phyloP scores from a whole-genome alignment of 2,888 invertebrate species.

The Perizoma flavofasciatum region DNA sequence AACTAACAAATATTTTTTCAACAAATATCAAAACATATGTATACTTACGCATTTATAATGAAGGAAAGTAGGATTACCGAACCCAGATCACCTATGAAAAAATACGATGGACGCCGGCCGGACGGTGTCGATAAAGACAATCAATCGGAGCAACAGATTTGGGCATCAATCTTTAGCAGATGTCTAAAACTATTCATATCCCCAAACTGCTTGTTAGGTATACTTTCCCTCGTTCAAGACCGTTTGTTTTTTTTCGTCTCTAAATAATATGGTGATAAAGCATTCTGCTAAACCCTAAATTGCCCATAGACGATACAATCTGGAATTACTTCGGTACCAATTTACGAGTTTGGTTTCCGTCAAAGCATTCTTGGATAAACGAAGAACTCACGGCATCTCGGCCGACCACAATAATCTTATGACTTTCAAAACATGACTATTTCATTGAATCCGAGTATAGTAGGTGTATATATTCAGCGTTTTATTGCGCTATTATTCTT shows the following conservation, averaged over 20 bases:
- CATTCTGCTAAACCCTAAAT: conserved; percentile 61
- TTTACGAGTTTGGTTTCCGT: conserved; percentile 68
- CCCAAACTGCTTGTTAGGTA: conserved; percentile 32
- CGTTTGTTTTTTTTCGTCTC: conserved; percentile 45
- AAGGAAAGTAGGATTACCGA: too few species aligned
- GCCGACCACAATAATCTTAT: conserved; percentile 69
- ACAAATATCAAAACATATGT: too few species aligned
- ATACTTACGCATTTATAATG: too few species aligned
- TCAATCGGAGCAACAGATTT: too few species aligned
- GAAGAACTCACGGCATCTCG: conserved; percentile 68
- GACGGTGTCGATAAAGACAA: too few species aligned
- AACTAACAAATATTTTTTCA: too few species aligned
- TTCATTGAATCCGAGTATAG: conserved; percentile 65
- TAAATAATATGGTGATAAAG: conserved; percentile 52
- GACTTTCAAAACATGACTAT: conserved; percentile 75
- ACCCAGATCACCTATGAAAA: conserved; percentile 6
- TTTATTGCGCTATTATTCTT: conserved; percentile 69
- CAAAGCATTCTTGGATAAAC: conserved; percentile 61
- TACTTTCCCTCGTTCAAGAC: conserved; percentile 37
- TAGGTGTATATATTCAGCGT: conserved; percentile 64
- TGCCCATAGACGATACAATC: conserved; percentile 71
- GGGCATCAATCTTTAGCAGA: not conserved
- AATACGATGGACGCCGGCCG: too few species aligned
- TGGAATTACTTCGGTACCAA: conserved; percentile 63
- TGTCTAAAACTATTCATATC: conserved; percentile 27